Evolutionary conservation across 2,113 vertebrate genomes (phyloP).

Genomic region (Malurus elegans): DNA sequence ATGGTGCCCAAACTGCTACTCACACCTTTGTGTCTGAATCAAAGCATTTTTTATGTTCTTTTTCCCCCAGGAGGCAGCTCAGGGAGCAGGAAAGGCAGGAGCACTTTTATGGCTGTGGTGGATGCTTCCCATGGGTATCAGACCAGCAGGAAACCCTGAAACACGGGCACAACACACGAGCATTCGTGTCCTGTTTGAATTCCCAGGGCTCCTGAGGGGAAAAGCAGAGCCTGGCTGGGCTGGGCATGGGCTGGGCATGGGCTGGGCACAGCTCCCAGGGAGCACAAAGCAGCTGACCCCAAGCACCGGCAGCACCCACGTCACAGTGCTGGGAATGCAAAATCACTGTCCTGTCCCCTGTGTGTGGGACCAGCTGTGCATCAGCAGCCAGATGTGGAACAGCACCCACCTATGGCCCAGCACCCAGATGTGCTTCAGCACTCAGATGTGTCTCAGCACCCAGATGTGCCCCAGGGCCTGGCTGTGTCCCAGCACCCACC

Average conservation of each 20-base stretch:
- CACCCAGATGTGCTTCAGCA: accelerated
- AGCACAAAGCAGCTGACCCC: accelerated
- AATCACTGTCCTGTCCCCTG: accelerated
- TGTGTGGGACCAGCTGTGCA: neutral
- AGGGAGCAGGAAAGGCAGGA: neutral
- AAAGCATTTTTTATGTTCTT: neutral
- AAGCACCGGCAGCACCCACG: accelerated
- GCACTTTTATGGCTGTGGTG: neutral
- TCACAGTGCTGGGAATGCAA: accelerated
- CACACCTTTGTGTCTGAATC: neutral
- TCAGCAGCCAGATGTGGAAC: neutral
- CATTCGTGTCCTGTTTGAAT: neutral
- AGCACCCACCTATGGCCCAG: neutral
- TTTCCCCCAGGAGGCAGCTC: neutral
- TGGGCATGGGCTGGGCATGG: accelerated
- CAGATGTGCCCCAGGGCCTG: accelerated
- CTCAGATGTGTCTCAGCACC: accelerated
- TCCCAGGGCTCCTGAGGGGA: neutral
- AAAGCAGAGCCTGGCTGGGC: accelerated
- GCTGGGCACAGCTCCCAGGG: neutral
- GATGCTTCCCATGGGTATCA: accelerated
- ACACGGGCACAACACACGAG: neutral
- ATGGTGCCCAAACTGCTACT: accelerated
- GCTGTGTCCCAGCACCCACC: neutral
- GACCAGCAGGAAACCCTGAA: neutral